phyloP scores from a whole-genome alignment of 2,113 vertebrate species.

The Carettochelys insculpta region DNA sequence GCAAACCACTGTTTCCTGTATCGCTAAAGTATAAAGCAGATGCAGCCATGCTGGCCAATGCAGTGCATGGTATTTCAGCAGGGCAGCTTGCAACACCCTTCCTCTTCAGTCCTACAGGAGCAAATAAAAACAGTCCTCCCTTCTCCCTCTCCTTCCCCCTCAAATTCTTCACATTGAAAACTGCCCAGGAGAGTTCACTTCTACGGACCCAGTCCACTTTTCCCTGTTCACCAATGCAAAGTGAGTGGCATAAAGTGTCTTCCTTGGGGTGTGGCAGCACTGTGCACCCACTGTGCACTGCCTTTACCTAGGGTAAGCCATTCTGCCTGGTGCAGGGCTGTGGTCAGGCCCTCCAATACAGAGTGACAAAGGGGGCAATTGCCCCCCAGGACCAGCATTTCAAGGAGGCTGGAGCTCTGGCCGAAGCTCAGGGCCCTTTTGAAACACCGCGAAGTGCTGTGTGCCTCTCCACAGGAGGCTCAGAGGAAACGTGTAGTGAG shows the following conservation, averaged over 20 bases:
- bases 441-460: too few species aligned
- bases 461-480: too few species aligned
- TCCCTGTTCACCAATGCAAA: neutral
- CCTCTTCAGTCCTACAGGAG: neutral
- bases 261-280: neutral
- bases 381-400: too few species aligned
- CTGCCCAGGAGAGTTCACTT: neutral
- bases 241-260: conserved; percentile 7
- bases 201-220: neutral
- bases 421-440: too few species aligned
- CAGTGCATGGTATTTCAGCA: neutral
- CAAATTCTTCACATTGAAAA: rapidly evolving
- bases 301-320: neutral
- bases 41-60: neutral
- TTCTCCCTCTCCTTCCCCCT: neutral
- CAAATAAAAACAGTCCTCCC: neutral
- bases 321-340: conserved; percentile 25
- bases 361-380: too few species aligned
- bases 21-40: neutral
- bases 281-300: neutral
- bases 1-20: neutral
- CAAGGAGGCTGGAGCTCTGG: too few species aligned
- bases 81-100: neutral
- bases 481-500: too few species aligned
- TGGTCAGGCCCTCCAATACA: too few species aligned